These are phyloP conservation scores for Lasioglossum zephyrum DNA, from an alignment of 2,888 invertebrate genomes.

Conservation along the genomic window DNA sequence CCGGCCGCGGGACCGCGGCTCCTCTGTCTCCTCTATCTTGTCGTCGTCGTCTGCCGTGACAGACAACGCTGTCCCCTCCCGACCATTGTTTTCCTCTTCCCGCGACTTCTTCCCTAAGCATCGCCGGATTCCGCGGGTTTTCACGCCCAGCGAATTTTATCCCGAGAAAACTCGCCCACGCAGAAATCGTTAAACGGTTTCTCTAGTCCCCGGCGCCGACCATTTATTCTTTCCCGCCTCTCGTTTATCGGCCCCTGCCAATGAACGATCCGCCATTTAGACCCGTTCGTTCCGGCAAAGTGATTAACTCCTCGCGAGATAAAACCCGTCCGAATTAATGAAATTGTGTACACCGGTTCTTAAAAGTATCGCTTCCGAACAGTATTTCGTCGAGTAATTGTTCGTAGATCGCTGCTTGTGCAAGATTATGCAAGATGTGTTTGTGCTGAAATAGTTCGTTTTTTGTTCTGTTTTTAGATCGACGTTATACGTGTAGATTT, in stretches of 20 bases:
- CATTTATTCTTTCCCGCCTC: not conserved
- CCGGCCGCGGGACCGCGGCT: not conserved
- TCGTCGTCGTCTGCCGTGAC: not conserved
- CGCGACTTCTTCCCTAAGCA: conserved; percentile 12
- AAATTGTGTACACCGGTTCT: not conserved
- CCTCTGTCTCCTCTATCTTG: not conserved
- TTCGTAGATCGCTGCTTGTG: conserved; percentile 6
- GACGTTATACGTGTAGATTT: not conserved
- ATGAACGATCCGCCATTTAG: not conserved
- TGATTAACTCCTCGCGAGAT: conserved; percentile 1
- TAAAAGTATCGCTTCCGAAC: not conserved
- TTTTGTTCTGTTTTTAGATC: not conserved
- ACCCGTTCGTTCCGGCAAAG: not conserved
- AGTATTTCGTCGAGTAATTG: not conserved
- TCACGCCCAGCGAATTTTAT: conserved; percentile 11
- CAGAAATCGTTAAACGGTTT: conserved; percentile 19
- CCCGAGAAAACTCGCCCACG: not conserved
- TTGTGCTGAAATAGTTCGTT: not conserved
- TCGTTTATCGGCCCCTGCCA: conserved; percentile 2
- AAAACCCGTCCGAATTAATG: not conserved
- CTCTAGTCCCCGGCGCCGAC: not conserved
- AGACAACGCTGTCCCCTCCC: conserved; percentile 1
- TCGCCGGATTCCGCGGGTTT: conserved; percentile 14
- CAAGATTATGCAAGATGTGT: conserved; percentile 2
- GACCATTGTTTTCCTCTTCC: not conserved